A percentile compares a stretch with the other conserved stretches of the same genome.
Conservation (phyloP, 23 tunicate species). For the Ascidia mentula region DNA sequence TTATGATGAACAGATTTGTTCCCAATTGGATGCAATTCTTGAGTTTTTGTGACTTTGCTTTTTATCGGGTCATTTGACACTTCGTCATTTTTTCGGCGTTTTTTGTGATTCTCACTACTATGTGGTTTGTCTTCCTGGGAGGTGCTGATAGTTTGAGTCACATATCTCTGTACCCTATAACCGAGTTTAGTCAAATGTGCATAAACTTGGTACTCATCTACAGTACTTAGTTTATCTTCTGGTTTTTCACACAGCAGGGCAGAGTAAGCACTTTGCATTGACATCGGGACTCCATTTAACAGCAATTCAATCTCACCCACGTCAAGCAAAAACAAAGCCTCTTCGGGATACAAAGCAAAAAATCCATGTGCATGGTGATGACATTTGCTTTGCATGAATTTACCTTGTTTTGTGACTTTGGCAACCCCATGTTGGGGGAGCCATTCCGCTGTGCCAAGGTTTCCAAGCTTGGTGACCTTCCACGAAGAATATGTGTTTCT, state of each 20-base stretch:
- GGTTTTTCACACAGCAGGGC: constrained; percentile 10
- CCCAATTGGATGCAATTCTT: too few species aligned
- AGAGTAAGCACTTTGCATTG: constrained; percentile 71
- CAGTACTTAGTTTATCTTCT: constrained; percentile 17
- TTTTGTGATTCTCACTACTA: too few species aligned
- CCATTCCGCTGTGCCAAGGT: constrained; percentile 82
- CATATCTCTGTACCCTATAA: constrained; percentile 47
- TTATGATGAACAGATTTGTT: too few species aligned
- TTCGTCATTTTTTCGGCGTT: too few species aligned
- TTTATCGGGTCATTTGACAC: too few species aligned
- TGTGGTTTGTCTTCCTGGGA: too few species aligned
- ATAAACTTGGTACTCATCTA: constrained; percentile 68
- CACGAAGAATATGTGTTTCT: constrained; percentile 19
- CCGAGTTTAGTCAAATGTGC: constrained; percentile 61
- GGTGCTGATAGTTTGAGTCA: too few species aligned
- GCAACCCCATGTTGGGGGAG: constrained; percentile 55
- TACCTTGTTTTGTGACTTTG: constrained; percentile 65
- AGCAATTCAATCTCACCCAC: constrained; percentile 77
- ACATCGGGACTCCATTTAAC: constrained; percentile 42
- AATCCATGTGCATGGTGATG: constrained; percentile 55
- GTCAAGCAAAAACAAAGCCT: constrained; percentile 78
- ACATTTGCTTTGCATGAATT: constrained; percentile 76
- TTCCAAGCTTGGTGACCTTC: constrained; percentile 67
- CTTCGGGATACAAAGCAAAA: constrained; percentile 68
- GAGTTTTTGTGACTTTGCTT: too few species aligned